A percentile compares a stretch with the other conserved stretches of the same genome.
Conservation (phyloP, 1,140 invertebrate genomes). For the Leptinotarsa lineolata region DNA sequence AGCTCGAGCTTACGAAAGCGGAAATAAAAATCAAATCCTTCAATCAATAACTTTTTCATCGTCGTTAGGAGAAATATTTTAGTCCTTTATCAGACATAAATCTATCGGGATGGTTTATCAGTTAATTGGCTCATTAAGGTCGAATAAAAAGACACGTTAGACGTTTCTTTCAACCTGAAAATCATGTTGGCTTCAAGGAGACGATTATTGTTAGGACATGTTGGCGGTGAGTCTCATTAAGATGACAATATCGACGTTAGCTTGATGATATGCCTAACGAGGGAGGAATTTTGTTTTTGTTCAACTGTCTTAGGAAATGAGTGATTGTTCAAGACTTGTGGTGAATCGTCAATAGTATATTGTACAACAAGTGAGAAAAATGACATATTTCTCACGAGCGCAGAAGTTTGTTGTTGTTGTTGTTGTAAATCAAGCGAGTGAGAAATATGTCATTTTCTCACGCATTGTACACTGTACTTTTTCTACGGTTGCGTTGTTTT, state of each 20-base stretch:
- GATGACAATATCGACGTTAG: background rate
- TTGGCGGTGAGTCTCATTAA: background rate
- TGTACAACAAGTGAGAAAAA: too few relatives aligned
- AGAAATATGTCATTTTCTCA: too few relatives aligned
- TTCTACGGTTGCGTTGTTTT: too few relatives aligned
- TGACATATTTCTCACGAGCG: too few relatives aligned
- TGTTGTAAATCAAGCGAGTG: too few relatives aligned
- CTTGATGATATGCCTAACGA: background rate
- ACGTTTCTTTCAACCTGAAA: background rate
- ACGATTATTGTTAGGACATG: background rate
- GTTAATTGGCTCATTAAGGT: conserved; percentile 1
- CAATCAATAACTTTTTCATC: background rate
- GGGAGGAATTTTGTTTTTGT: background rate
- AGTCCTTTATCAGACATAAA: background rate
- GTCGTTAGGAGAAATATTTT: background rate
- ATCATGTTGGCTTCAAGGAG: background rate
- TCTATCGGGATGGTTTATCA: conserved; percentile 5
- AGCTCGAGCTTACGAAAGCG: conserved; percentile 1
- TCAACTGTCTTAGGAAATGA: too few relatives aligned
- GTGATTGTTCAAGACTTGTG: too few relatives aligned
- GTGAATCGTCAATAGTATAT: too few relatives aligned
- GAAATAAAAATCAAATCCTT: conserved; percentile 9
- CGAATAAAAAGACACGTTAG: background rate
- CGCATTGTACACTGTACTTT: too few relatives aligned
- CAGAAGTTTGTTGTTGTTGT: too few relatives aligned